A percentile compares a stretch with the other conserved stretches of the same genome.
These are phyloP conservation scores for Portevinia maculata DNA, from an alignment of 2,888 invertebrate genomes.

Conservation along the genomic window DNA sequence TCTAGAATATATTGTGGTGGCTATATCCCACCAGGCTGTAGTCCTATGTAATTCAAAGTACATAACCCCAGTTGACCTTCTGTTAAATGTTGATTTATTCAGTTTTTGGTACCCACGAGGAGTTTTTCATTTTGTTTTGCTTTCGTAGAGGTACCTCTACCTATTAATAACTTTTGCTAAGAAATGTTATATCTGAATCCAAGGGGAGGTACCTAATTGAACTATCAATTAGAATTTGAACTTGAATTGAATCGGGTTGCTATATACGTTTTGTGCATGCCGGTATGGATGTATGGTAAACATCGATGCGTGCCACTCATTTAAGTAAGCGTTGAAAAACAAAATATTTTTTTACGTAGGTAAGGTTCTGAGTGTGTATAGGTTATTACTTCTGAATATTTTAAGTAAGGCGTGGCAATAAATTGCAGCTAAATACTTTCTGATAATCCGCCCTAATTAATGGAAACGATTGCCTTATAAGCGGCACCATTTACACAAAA, in stretches of 20 bases:
- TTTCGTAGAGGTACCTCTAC: neutral
- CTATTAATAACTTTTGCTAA: conserved; percentile 16
- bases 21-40: neutral
- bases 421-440: neutral
- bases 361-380: neutral
- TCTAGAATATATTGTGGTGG: conserved; percentile 3
- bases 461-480: too few species aligned
- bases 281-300: too few species aligned
- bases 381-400: conserved; percentile 3
- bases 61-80: conserved; percentile 38
- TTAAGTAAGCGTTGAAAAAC: too few species aligned
- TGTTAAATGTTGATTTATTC: conserved; percentile 32
- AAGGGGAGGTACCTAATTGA: conserved; percentile 13
- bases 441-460: too few species aligned
- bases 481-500: too few species aligned
- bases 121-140: conserved; percentile 2
- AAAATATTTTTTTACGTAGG: too few species aligned
- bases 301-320: too few species aligned
- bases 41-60: neutral
- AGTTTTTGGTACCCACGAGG: neutral
- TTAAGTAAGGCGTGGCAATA: conserved; percentile 34
- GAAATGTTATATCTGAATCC: conserved; percentile 18
- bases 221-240: neutral
- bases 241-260: too few species aligned
- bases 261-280: too few species aligned